Evolutionary conservation across 37 sponge, comb jelly and placozoan genomes (phyloP), one percentile per base, ranked within the genome.

Genomic region (Chondrilla cf. caribensis): DNA sequence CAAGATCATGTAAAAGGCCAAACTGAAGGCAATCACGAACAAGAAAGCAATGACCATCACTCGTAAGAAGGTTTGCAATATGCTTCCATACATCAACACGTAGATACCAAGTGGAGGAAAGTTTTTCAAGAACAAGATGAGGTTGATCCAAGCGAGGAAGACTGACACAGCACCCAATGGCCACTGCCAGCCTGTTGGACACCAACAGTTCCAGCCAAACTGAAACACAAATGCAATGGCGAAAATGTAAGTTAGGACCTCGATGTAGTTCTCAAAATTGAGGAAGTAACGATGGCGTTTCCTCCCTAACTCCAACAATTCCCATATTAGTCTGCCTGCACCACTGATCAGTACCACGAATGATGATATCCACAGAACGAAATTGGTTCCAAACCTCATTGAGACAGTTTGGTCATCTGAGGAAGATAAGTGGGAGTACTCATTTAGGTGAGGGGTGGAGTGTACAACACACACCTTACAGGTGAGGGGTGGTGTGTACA

Each of bases 71-170:
- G 92, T 98, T 64, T 83, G 82, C 75, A 93, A 88, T 7, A 98
- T 92, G 83, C 93, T 80, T 37, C 90, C 71, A 68, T 94, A 98
- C 99, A 98, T 98, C 18, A 98, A 84, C 0, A 98, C 88, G 86
- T 94, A 98, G 72, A 98, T 95, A 1, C 93, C 91, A 22, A 92
- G 84, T 14, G 89, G 79, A 24, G 96, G 92, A 21, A 93, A 70
- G 67, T 87, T 87, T 15, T 89, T 79, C 33, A 92, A 54, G 82
- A 90, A 89, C 58, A 97, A 64, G 31, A 94, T 78, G 77, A 97
- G 81, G 60, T 89, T 66, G 22, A 94, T 86, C 99, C 99, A 98
- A 19, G 89, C 82, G 9, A 94, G 82, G 57, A 95, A 91, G 19
- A 98, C 78, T 11, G 89, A 88, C 15, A 93, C 31, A 5, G 84